Evolutionary conservation across 2,888 invertebrate genomes (phyloP).

Genomic region (Acleris cristana): DNA sequence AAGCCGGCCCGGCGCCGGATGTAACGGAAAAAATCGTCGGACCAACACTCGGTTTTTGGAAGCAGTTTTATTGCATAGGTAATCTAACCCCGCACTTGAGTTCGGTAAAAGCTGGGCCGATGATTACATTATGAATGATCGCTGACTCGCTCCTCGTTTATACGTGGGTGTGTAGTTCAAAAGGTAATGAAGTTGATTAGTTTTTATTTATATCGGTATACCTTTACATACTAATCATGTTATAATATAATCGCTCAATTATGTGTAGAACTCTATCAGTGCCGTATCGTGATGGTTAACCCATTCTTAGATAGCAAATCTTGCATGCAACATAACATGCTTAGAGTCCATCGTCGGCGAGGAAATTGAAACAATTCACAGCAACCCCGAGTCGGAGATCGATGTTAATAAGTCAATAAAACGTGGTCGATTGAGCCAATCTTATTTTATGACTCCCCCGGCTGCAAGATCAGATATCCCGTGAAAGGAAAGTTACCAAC

Average conservation of each 20-base stretch:
- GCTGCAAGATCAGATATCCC: constrained; percentile 62
- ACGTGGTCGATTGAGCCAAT: constrained; percentile 74
- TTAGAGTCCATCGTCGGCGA: constrained; percentile 23
- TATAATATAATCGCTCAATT: constrained; percentile 3
- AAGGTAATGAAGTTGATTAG: background rate
- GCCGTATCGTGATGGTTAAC: background rate
- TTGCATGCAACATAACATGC: constrained; percentile 36
- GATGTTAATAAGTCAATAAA: constrained; percentile 80
- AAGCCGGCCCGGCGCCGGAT: constrained; percentile 63
- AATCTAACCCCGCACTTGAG: constrained; percentile 52
- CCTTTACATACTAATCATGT: background rate
- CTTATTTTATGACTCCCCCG: constrained; percentile 76
- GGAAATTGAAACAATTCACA: constrained; percentile 47
- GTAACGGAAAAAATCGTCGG: constrained; percentile 77
- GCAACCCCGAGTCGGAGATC: constrained; percentile 67
- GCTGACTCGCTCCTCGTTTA: background rate
- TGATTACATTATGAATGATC: constrained; percentile 33
- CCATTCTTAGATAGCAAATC: constrained; percentile 23
- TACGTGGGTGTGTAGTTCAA: background rate
- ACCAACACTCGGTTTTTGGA: constrained; percentile 64
- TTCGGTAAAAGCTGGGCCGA: constrained; percentile 50
- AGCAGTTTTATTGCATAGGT: constrained; percentile 59
- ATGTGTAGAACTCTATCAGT: background rate
- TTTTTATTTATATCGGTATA: background rate
- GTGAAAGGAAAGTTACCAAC: constrained; percentile 59